Evolutionary conservation across 1,140 invertebrate species (phyloP).

Genomic region (Bombus terrestris): DNA sequence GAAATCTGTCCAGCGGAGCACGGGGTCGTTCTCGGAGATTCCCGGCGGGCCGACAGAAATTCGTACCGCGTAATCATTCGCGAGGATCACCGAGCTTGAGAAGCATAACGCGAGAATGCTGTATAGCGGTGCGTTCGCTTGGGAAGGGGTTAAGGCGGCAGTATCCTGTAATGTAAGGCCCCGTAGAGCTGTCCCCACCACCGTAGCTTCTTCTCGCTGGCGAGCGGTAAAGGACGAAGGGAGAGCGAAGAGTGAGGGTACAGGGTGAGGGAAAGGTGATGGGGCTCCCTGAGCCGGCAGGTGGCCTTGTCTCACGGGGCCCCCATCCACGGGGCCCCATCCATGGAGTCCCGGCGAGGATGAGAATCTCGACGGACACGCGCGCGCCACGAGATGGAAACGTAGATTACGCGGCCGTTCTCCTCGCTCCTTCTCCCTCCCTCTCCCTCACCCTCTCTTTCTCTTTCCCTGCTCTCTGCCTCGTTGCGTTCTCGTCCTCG

Average conservation of each 20-base stretch:
- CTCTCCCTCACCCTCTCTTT: no score
- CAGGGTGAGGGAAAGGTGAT: slow-evolving; percentile 16
- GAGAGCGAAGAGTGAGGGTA: background rate
- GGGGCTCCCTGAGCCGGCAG: slow-evolving; percentile 73
- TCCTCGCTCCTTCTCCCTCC: slow-evolving; percentile 43
- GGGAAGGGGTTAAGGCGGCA: slow-evolving; percentile 60
- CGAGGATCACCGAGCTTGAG: slow-evolving; percentile 70
- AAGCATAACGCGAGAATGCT: slow-evolving; percentile 75
- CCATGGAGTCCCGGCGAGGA: slow-evolving; percentile 63
- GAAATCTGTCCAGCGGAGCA: background rate
- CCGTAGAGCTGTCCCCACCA: slow-evolving; percentile 37
- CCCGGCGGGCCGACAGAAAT: slow-evolving; percentile 46
- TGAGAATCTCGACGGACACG: slow-evolving; percentile 80
- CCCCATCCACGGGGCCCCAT: slow-evolving; percentile 59
- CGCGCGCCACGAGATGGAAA: slow-evolving; percentile 81
- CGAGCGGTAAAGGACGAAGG: background rate
- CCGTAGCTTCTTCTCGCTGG: background rate
- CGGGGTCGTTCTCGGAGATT: slow-evolving; percentile 33
- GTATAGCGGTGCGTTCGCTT: slow-evolving; percentile 57
- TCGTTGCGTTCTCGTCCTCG: slow-evolving; percentile 47
- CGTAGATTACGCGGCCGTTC: slow-evolving; percentile 74
- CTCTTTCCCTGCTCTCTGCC: slow-evolving; percentile 28
- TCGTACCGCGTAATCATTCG: slow-evolving; percentile 72
- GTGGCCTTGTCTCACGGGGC: slow-evolving; percentile 78
- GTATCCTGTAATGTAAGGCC: slow-evolving; percentile 45